Evolutionary conservation across 2,888 invertebrate species (phyloP).

Genomic region (Drosophila incognita): DNA sequence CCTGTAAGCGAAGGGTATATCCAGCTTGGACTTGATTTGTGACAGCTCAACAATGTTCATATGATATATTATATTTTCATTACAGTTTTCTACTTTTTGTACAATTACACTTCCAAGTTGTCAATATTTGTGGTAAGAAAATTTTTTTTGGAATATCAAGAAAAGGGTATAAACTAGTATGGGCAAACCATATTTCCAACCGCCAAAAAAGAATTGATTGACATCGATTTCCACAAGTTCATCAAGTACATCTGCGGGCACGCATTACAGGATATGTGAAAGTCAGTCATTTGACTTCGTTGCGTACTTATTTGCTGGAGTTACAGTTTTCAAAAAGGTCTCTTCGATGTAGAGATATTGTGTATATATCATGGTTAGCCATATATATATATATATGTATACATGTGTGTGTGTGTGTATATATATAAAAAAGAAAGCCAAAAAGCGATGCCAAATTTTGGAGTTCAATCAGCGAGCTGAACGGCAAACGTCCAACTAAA

Average conservation of each 20-base stretch:
- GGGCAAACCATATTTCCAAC: not conserved
- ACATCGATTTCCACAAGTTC: not conserved
- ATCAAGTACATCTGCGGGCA: too few species aligned
- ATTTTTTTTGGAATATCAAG: too few species aligned
- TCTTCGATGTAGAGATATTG: constrained; percentile 20
- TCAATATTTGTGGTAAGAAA: not conserved
- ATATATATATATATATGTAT: not conserved
- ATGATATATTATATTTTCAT: not conserved
- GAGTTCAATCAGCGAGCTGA: constrained; percentile 46
- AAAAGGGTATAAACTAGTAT: not conserved
- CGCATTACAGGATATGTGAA: constrained; percentile 24
- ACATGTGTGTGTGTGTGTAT: not conserved
- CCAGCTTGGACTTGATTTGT: accelerated
- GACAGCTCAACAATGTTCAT: not conserved
- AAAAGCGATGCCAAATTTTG: constrained; percentile 49
- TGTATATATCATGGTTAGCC: not conserved
- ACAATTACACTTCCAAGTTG: not conserved
- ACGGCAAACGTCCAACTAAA: constrained; percentile 26
- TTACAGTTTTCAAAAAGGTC: constrained; percentile 42
- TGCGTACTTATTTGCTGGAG: constrained; percentile 21
- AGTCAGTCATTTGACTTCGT: not conserved
- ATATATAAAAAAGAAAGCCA: constrained; percentile 52
- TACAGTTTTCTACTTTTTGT: accelerated
- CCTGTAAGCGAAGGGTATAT: constrained; percentile 20
- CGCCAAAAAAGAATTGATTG: not conserved